Base-by-base conservation (phyloP, 2,113 vertebrate genomes). In the Hemiscyllium ocellatum region DNA sequence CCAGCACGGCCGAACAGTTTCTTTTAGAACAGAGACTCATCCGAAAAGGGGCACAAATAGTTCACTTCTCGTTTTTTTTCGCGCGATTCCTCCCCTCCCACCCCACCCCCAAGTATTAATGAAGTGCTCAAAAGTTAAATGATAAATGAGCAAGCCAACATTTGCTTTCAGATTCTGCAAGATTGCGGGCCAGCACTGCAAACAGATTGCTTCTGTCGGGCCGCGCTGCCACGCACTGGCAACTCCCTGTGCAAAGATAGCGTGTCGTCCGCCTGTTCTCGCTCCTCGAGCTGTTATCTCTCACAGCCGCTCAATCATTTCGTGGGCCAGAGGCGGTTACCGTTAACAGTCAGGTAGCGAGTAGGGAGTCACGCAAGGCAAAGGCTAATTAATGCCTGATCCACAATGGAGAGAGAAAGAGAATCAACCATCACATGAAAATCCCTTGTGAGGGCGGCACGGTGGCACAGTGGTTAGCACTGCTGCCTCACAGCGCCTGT, bases 311-410 rank as follows among this genome's bases (percentile, higher is more conserved):
- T 52, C 94, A 95, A 76, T 72, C 94, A 70, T 8, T 50, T 42
- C 66, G 13, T 1, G 42, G 93, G 50, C 13, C 86, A 56, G 52
- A 24, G 69, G 47, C 26, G 69, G 37, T 52, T 52, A 7, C 68
- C 69, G 10, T 70, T 95, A 76, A 95, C 76, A 95, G 33, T 47
- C 42, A 72, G 94, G 68, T 95, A 76, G 94, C 69, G 33, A 93
- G 69, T 52, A 22, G 33, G 68, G 29, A 95, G 94, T 95, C 94
- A 95, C 94, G 94, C 94, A 95, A 95, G 26, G 94, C 42, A 95
- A 68, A 47, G 37, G 1, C 69, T 72, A 52, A 76, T 95, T 47
- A 95, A 26, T 50, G 94, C 17, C 47, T 95, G 68, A 6, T 33
- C 69, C 94, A 72, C 68, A 26, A 94, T 15, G 6, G n/a, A 22